Percentiles rank a stretch among this genome's conserved stretches.
Conservation (phyloP, 2,797 vertebrate species). For the Pseudochaenichthys georgianus region DNA sequence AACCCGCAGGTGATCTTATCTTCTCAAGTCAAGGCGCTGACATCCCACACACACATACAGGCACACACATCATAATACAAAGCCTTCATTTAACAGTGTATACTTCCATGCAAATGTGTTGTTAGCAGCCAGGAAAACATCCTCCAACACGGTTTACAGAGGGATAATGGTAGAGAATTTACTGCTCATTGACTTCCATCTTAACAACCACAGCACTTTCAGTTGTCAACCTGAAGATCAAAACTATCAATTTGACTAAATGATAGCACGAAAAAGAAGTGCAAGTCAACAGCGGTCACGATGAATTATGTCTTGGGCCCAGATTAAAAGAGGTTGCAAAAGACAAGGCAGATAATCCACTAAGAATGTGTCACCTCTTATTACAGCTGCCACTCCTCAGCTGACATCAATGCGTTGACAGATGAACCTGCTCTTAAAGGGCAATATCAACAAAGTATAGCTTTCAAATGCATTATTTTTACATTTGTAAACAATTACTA, state of each 20-base stretch:
- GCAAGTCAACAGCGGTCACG: conserved; percentile 62
- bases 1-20: conserved; percentile 63
- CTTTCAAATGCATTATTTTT: conserved; percentile 17
- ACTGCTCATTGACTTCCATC: conserved; percentile 61
- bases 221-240: conserved; percentile 73
- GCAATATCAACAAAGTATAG: conserved; percentile 22
- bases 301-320: conserved; percentile 60
- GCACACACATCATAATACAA: conserved; percentile 26
- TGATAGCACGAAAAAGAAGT: conserved; percentile 59
- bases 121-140: conserved; percentile 46
- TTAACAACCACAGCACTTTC: conserved; percentile 62
- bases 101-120: conserved; percentile 15
- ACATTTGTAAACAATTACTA: conserved; percentile 24
- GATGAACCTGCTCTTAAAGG: conserved; percentile 60
- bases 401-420: conserved; percentile 63
- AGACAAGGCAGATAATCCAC: conserved; percentile 73
- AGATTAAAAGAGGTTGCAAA: conserved; percentile 74
- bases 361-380: conserved; percentile 73
- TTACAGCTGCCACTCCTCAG: conserved; percentile 67
- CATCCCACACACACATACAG: conserved; percentile 19
- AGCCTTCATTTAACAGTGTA: conserved; percentile 7
- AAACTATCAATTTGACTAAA: conserved; percentile 74
- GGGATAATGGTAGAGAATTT: conserved; percentile 68
- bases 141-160: conserved; percentile 54
- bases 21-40: conserved; percentile 43